Evolutionary conservation across 2,888 invertebrate species (phyloP), one percentile per base, ranked within the genome.

Genomic region (Blomia tropicalis): DNA sequence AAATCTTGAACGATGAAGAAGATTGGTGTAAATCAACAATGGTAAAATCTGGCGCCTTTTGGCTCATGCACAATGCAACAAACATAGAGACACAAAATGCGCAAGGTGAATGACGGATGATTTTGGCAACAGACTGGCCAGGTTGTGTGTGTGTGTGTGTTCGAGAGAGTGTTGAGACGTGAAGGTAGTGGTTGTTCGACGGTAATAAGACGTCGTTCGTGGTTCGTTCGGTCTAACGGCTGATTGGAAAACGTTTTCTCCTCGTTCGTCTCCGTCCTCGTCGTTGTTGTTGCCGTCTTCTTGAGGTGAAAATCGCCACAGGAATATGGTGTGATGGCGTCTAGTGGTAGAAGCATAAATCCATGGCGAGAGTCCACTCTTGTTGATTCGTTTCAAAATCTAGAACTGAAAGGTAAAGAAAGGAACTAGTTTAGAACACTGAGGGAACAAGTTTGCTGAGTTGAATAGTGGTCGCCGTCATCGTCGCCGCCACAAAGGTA

Each of bases 401-500:
- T 14, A 31, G 14, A 29, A 56, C 29, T 27, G 23, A 29, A 2
- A 29, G 27, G 23, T n/a, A 19, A 54, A 54, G 25, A 5, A 54
- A 11, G 29, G 29, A 56, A 56, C 56, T 56, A 56, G 56, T 56
- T 56, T 56, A 27, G 56, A n/a, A n/a, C n/a, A n/a, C n/a, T n/a
- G n/a, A n/a, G n/a, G n/a, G n/a, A n/a, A n/a, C 56, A 56, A 56
- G 56, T 56, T 56, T 56, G 5, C 4, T 47, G 22, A 19, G 4
- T 51, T 51, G 4, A 14, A 51, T 14, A 27, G 22, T n/a, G 22
- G n/a, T n/a, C n/a, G n/a, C n/a, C n/a, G n/a, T n/a, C n/a, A n/a
- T n/a, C n/a, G n/a, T n/a, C n/a, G n/a, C n/a, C n/a, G n/a, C n/a
- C n/a, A n/a, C n/a, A n/a, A n/a, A n/a, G n/a, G n/a, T n/a, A n/a